phyloP scores from a whole-genome alignment of 2,797 vertebrate species.

The Falco berigora region DNA sequence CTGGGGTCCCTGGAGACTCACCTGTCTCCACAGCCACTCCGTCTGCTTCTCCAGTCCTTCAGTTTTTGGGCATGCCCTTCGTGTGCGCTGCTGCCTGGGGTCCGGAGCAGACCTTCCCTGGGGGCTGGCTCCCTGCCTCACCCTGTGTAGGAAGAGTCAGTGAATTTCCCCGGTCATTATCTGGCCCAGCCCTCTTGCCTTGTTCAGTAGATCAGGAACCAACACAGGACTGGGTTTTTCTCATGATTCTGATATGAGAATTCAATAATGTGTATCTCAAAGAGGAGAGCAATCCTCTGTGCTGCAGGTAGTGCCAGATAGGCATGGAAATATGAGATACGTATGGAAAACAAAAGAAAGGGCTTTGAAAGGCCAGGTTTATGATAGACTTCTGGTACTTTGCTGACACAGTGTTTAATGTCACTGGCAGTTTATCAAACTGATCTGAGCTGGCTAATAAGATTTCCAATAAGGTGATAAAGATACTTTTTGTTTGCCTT shows the following conservation, averaged over 20 bases:
- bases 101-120: neutral
- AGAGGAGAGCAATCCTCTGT: neutral
- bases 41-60: neutral
- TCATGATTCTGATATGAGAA: neutral
- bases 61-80: neutral
- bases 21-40: neutral
- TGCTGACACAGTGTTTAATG: neutral
- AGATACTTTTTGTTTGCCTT: neutral
- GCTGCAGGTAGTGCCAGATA: neutral
- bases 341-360: neutral
- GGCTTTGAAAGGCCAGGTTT: neutral
- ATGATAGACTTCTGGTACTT: neutral
- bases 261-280: neutral
- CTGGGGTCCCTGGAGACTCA: fast-evolving
- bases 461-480: neutral
- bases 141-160: neutral
- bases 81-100: neutral
- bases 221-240: neutral
- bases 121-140: neutral
- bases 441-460: neutral
- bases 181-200: neutral
- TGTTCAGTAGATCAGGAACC: neutral
- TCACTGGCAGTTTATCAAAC: neutral
- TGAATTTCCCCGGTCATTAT: neutral
- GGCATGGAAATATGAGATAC: neutral